Evolutionary conservation across 2,797 vertebrate genomes (phyloP).

Genomic region (Spondyliosoma cantharus): DNA sequence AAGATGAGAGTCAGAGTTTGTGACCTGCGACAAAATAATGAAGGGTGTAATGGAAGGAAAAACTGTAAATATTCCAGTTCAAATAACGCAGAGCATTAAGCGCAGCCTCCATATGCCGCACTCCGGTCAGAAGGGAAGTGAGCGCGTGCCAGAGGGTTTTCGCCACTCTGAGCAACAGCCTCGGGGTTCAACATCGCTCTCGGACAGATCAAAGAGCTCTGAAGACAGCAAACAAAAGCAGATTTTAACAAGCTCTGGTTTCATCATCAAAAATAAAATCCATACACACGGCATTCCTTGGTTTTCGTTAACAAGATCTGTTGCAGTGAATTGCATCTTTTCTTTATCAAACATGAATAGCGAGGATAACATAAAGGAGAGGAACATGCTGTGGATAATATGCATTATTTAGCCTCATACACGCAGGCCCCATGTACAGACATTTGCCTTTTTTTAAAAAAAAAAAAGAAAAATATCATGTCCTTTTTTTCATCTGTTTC

Average conservation of each 20-base stretch:
- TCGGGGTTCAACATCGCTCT: conserved; percentile 32
- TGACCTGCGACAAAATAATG: conserved; percentile 61
- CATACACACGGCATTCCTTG: not conserved
- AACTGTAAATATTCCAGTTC: conserved; percentile 60
- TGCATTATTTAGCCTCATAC: not conserved
- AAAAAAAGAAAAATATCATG: not conserved
- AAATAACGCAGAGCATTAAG: conserved; percentile 47
- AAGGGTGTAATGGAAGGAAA: conserved; percentile 51
- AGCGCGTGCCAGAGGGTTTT: conserved; percentile 50
- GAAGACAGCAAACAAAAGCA: conserved; percentile 62
- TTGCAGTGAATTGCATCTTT: conserved; percentile 38
- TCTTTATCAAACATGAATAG: conserved; percentile 12
- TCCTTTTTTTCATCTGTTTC: not conserved
- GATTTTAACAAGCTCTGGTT: conserved; percentile 57
- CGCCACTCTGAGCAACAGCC: conserved; percentile 47
- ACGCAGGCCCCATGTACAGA: not conserved
- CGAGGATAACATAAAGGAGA: conserved; percentile 15
- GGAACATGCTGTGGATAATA: conserved; percentile 22
- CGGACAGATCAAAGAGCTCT: conserved; percentile 61
- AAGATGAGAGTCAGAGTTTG: conserved; percentile 54
- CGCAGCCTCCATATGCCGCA: conserved; percentile 34
- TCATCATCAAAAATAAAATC: conserved; percentile 41
- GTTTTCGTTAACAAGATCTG: conserved; percentile 18
- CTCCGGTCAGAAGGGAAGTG: conserved; percentile 51
- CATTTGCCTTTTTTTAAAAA: not conserved